Evolutionary conservation across 2,888 invertebrate genomes (phyloP).

Genomic region (Mesorhabditis sp.): DNA sequence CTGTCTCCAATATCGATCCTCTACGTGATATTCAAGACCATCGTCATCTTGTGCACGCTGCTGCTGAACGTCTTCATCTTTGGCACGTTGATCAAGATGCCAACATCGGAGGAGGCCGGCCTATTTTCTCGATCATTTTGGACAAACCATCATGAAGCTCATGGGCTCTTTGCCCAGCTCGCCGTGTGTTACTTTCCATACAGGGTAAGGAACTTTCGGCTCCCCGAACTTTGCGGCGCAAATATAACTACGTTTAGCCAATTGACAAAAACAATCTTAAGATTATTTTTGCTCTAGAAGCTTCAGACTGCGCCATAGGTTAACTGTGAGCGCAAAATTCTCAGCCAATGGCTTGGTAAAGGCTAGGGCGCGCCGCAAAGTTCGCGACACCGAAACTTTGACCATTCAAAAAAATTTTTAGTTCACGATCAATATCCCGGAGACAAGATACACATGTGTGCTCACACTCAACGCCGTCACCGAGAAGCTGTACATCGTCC

Average conservation of each 20-base stretch:
- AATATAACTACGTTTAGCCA: not conserved
- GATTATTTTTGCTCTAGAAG: too few species aligned
- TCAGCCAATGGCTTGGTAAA: too few species aligned
- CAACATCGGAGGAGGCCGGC: not conserved
- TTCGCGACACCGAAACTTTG: too few species aligned
- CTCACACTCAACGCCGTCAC: not conserved
- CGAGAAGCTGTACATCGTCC: slow-evolving; percentile 1
- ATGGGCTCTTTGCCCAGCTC: slow-evolving; percentile 4
- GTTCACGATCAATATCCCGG: not conserved
- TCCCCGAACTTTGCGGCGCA: not conserved
- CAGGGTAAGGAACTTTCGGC: not conserved
- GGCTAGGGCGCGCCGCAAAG: too few species aligned
- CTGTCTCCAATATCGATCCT: not conserved
- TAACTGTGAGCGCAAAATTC: too few species aligned
- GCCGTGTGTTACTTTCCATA: slow-evolving; percentile 2
- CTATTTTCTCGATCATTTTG: not conserved
- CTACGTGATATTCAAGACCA: not conserved
- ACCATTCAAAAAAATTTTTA: too few species aligned
- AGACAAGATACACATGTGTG: not conserved
- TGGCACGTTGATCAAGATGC: not conserved
- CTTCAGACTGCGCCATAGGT: too few species aligned
- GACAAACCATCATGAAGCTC: not conserved
- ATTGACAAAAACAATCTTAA: too few species aligned
- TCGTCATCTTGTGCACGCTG: not conserved
- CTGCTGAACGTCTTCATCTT: not conserved